Evolutionary conservation across 2,113 vertebrate genomes (phyloP).

Genomic region (Bufo bufo): DNA sequence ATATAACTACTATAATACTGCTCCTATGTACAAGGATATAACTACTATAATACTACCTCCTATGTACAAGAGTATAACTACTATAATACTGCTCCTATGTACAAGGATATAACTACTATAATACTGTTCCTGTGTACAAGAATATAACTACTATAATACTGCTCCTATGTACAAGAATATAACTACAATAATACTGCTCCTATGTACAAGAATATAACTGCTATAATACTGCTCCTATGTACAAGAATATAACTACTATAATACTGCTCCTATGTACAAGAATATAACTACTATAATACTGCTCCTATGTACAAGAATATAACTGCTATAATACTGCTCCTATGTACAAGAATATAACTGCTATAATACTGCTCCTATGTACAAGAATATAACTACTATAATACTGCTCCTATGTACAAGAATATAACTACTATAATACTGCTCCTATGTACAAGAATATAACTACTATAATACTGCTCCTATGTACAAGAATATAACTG

Average conservation of each 20-base stretch:
- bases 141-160: background rate
- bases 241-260: background rate
- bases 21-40: too few species aligned
- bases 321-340: background rate
- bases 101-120: slow-evolving; percentile 10
- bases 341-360: background rate
- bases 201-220: slow-evolving; percentile 2
- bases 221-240: background rate
- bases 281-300: slow-evolving; percentile 1
- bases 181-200: background rate
- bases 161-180: background rate
- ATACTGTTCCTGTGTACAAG: background rate
- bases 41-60: too few species aligned
- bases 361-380: slow-evolving; percentile 4
- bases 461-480: background rate
- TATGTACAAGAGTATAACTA: too few species aligned
- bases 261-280: background rate
- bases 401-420: background rate
- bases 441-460: background rate
- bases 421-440: background rate
- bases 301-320: background rate
- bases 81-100: too few species aligned
- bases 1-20: too few species aligned
- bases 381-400: slow-evolving; percentile 15
- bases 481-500: background rate